Base-by-base conservation (phyloP, 2,797 vertebrate genomes). In the Kryptolebias ocellatus region DNA sequence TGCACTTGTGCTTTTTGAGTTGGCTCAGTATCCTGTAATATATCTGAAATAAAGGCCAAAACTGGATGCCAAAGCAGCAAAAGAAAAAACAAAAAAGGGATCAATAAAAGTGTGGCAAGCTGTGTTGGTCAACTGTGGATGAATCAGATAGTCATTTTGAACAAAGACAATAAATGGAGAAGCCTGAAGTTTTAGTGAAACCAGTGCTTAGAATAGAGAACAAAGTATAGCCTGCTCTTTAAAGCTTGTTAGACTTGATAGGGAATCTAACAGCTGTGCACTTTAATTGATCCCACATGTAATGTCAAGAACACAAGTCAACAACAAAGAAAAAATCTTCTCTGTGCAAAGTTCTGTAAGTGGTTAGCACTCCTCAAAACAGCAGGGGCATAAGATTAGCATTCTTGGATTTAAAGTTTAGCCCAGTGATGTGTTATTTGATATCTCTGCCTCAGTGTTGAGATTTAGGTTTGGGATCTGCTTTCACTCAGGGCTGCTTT, bases 221-320 rank as follows among this genome's bases (percentile, higher is more conserved):
- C 28, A 46, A 42, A 63, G 73, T 52, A 42, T 5, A 52, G 10
- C 42, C 27, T 78, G 50, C 39, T 53, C 24, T 74, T 65, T 27
- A 64, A 54, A 76, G 74, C 50, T 17, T 3, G 18, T 60, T 72
- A 49, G 69, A 74, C 64, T 72, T 59, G 55, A 74, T 70, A 57
- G 62, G 63, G 80, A 75, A 78, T 42, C 45, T 10, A 78, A 73
- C 81, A 88, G 75, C 72, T 84, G 84, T 65, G 66, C 20, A 31
- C 16, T 50, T 64, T 80, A 84, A 89, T 69, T 83, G 80, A 81
- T 82, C 71, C 77, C 75, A 79, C 44, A 77, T 82, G 84, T 64
- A 44, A 67, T 56, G 63, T 74, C 56, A 66, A 70, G 67, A 47
- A 66, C 20, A 55, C 17, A 75, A 53, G 44, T 68, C 37, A 45